Evolutionary conservation across 2,113 vertebrate genomes (phyloP), one percentile per base, ranked within the genome.

Genomic region (Xenus cinereus): DNA sequence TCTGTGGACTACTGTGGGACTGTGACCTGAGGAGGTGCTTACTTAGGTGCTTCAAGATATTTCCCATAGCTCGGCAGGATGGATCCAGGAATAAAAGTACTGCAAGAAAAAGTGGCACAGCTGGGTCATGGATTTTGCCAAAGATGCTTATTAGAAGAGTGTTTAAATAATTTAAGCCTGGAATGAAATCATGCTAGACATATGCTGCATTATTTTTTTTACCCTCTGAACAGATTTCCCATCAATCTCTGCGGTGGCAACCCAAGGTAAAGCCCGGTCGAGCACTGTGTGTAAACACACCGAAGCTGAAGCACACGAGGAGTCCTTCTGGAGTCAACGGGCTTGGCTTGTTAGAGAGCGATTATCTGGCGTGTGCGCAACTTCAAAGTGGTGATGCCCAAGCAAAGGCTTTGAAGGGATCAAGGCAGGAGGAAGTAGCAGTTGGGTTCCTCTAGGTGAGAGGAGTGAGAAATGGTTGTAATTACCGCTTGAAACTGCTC

Each of bases 131-230:
- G 64, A 28, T 92, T 95, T 90, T 92, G 86, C 88, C 94, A 95
- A 95, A 79, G 88, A 86, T 83, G 79, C 63, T 93, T 89, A 83
- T 92, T 95, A 59, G 54, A 82, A 79, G 63, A 86, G 10, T 90
- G 79, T 95, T 96, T 95, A 84, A 86, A 77, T 71, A 86, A 86
- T 86, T 90, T 83, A 88, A 95, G 24, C n/a, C 46, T 89, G 79
- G 64, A 90, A 93, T 84, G 4, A 87, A 93, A 89, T 51, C 56
- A 62, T 87, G 21, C 81, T 93, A 91, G 84, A 77, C 59, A 59
- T 80, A 68, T 4, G 63, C 64, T 75, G 57, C 11, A 1, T 62
- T 77, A 13, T 62, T 77, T 94, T 79, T 93, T 94, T 94, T 85
- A 74, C 78, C 50, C 79, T 93, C 67, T 71, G 72, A 90, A 71